A percentile compares a stretch with the other conserved stretches of the same genome.
phyloP scores from a whole-genome alignment of 2,888 invertebrate genomes.

The Cenopis cana region DNA sequence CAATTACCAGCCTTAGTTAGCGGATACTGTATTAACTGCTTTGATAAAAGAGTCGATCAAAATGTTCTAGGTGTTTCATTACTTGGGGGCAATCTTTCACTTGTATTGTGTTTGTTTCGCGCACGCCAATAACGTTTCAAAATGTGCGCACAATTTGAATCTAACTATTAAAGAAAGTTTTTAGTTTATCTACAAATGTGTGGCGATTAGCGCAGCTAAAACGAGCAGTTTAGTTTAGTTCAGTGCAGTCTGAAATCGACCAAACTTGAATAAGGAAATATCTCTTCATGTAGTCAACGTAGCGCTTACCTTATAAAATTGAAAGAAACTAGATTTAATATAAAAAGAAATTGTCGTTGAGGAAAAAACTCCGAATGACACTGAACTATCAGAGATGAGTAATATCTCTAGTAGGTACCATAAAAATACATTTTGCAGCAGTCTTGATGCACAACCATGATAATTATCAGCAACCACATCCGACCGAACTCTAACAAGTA shows the following conservation, averaged over 20 bases:
- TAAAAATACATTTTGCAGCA: too few species aligned
- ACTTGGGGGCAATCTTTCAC: neutral
- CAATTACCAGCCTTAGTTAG: conserved; percentile 37
- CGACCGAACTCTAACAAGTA: conserved; percentile 19
- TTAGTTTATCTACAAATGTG: too few species aligned
- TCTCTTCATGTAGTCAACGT: too few species aligned
- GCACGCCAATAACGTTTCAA: neutral
- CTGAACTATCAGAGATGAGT: too few species aligned
- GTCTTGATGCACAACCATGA: neutral
- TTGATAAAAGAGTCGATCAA: neutral
- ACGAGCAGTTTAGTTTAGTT: neutral
- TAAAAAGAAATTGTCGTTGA: too few species aligned
- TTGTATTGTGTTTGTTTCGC: neutral
- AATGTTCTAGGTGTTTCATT: neutral
- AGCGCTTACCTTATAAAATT: too few species aligned
- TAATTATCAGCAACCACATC: conserved; percentile 27
- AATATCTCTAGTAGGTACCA: too few species aligned
- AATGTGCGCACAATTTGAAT: neutral
- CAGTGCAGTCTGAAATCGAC: too few species aligned
- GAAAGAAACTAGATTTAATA: too few species aligned
- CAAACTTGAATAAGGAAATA: too few species aligned
- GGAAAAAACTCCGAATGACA: too few species aligned
- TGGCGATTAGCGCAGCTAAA: neutral
- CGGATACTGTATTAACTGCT: conserved; percentile 15
- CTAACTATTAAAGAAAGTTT: too few species aligned